Conservation (phyloP, 2,113 vertebrate genomes). For the Spilogale gracilis region DNA sequence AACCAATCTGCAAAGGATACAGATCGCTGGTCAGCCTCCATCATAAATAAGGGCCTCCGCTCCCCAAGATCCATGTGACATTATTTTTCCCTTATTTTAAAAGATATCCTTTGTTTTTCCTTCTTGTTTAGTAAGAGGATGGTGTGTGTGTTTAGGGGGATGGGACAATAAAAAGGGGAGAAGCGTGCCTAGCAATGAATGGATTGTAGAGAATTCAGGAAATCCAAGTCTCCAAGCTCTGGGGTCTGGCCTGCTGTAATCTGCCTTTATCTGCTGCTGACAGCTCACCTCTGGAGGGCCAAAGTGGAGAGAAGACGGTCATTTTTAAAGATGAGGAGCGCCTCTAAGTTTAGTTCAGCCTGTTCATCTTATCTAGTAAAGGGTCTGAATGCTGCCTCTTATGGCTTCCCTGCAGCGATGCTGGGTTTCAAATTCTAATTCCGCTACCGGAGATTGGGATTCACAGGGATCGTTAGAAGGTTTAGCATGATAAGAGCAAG, state of each 20-base stretch:
- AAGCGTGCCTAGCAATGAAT: not conserved
- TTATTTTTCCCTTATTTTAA: not conserved
- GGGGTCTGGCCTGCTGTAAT: not conserved
- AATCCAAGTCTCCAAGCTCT: not conserved
- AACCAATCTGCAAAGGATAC: not conserved
- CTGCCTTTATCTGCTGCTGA: not conserved
- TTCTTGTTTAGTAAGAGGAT: not conserved
- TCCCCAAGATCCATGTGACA: not conserved
- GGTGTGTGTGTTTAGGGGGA: not conserved
- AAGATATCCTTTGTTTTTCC: conserved; percentile 2
- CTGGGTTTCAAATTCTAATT: not conserved
- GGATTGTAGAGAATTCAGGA: not conserved
- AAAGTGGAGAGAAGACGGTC: too few species aligned
- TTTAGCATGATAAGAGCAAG: not conserved
- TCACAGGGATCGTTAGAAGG: not conserved
- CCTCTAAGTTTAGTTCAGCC: not conserved
- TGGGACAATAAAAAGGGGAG: not conserved
- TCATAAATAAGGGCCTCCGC: not conserved
- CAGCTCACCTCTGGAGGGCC: not conserved
- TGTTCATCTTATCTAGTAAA: not conserved
- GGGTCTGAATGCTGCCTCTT: not conserved
- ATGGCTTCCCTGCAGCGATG: not conserved
- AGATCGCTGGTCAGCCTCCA: not conserved
- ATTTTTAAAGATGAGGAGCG: not conserved
- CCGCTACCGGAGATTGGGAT: not conserved